Conservation (phyloP, 1,140 invertebrate species). For the Lordiphosa clarofinis region DNA sequence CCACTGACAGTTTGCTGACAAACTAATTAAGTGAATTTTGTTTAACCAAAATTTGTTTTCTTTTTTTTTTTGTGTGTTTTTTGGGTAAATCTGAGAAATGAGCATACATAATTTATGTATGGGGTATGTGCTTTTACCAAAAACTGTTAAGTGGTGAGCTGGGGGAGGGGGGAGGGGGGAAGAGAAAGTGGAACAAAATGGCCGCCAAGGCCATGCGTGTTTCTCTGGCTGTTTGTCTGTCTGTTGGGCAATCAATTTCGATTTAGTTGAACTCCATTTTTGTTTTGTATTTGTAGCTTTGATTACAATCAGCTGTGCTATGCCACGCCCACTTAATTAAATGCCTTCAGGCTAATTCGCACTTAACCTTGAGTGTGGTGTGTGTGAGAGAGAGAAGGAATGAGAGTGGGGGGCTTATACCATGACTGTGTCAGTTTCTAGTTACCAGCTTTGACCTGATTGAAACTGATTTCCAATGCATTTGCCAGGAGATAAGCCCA, state of each 20-base stretch:
- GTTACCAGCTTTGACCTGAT: constrained; percentile 24
- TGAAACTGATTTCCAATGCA: constrained; percentile 40
- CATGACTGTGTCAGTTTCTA: background rate
- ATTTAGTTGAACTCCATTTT: constrained; percentile 56
- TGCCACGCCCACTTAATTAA: constrained; percentile 68
- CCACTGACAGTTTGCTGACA: constrained; percentile 7
- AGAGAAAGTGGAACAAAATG: constrained; percentile 23
- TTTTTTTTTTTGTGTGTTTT: background rate
- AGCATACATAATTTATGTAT: no score
- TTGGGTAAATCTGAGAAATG: constrained; percentile 5
- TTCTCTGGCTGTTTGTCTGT: constrained; percentile 16
- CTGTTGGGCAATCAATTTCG: constrained; percentile 68
- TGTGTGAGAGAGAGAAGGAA: constrained; percentile 12
- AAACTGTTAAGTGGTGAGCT: background rate
- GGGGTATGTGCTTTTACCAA: no score
- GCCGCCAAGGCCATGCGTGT: constrained; percentile 41
- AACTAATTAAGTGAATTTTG: constrained; percentile 21
- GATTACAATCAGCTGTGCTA: constrained; percentile 51
- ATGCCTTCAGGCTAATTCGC: constrained; percentile 45
- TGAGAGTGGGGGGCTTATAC: background rate
- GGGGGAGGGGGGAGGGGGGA: no score
- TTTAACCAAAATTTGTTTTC: background rate
- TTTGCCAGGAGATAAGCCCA: constrained; percentile 44
- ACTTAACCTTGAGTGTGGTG: constrained; percentile 38
- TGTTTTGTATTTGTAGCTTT: constrained; percentile 39